Percentiles rank a stretch among this genome's conserved stretches.
phyloP scores from a whole-genome alignment of 2,888 invertebrate species.

The Erebia palarica region DNA sequence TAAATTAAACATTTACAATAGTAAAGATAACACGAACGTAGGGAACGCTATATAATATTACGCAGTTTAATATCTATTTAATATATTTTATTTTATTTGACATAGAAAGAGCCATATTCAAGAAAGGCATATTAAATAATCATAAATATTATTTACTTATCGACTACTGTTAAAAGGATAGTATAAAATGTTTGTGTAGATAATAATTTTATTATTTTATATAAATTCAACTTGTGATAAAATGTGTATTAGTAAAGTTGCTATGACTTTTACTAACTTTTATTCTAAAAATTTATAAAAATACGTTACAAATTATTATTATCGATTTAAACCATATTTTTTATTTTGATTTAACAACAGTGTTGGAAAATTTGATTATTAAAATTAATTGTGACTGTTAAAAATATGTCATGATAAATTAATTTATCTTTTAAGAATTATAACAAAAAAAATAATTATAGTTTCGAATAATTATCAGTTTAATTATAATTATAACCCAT shows the following conservation, averaged over 20 bases:
- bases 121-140: constrained; percentile 4
- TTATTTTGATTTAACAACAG: no score
- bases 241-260: constrained; percentile 30
- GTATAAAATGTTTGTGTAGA: constrained; percentile 52
- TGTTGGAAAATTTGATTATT: no score
- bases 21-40: background rate
- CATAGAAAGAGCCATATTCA: constrained; percentile 14
- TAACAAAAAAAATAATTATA: no score
- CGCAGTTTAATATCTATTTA: background rate
- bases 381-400: no score
- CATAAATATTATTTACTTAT: constrained; percentile 27
- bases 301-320: background rate
- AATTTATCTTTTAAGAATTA: no score
- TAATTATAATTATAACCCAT: no score
- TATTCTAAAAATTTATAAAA: no score
- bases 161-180: constrained; percentile 33
- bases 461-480: no score
- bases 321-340: no score
- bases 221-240: constrained; percentile 66
- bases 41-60: background rate
- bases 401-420: no score
- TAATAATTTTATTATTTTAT: constrained; percentile 47
- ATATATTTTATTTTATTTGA: constrained; percentile 4
- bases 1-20: constrained; percentile 1
- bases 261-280: background rate